Evolutionary conservation across 2,113 vertebrate genomes (phyloP).

Genomic region (Gambusia holbrooki): DNA sequence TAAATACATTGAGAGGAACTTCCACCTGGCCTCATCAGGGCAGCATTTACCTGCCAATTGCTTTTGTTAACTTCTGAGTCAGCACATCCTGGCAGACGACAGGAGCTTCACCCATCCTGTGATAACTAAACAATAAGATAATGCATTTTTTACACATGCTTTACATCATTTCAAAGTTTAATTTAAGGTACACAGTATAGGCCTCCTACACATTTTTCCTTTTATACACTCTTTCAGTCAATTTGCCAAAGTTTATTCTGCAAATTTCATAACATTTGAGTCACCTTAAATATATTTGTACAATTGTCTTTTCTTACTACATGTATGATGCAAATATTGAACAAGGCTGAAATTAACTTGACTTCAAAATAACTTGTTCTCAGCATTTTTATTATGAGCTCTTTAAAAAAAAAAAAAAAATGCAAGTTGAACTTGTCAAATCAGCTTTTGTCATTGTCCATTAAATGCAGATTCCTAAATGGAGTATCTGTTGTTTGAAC

Average conservation of each 20-base stretch:
- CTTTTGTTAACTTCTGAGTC: conserved; percentile 42
- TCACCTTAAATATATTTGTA: not conserved
- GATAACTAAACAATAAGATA: not conserved
- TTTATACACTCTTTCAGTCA: not conserved
- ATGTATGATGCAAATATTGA: not conserved
- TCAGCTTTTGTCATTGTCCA: not conserved
- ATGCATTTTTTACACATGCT: not conserved
- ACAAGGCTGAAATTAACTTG: not conserved
- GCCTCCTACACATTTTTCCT: not conserved
- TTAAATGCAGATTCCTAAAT: not conserved
- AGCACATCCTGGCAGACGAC: conserved; percentile 24
- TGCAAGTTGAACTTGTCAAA: not conserved
- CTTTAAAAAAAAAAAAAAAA: too few species aligned
- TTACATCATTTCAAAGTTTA: not conserved
- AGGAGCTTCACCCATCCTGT: not conserved
- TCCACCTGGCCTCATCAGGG: conserved; percentile 57
- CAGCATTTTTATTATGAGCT: not conserved
- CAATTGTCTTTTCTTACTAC: not conserved
- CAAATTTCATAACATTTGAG: not conserved
- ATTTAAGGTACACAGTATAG: not conserved
- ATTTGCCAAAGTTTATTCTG: too few species aligned
- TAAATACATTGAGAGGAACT: conserved; percentile 55
- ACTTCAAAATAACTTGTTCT: not conserved
- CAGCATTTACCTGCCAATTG: conserved; percentile 66
- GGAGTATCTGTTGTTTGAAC: not conserved